phyloP scores from a whole-genome alignment of 2,113 vertebrate species.

The Urocolius indicus region DNA sequence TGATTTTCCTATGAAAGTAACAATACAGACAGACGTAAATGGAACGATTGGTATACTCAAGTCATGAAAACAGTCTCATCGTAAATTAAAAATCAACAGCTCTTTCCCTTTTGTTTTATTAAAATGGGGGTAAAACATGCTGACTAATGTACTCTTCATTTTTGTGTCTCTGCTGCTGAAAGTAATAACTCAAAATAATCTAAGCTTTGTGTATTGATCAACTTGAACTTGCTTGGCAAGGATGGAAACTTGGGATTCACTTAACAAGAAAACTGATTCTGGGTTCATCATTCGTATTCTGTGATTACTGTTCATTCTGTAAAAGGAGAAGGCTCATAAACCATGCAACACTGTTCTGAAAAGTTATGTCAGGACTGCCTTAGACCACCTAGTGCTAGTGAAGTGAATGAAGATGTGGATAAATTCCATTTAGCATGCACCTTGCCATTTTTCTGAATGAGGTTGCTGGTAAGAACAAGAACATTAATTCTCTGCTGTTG shows the following conservation, averaged over 20 bases:
- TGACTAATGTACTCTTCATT: neutral
- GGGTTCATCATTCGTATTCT: neutral
- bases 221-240: neutral
- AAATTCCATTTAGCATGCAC: neutral
- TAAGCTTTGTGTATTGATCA: neutral
- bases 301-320: neutral
- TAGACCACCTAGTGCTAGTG: neutral
- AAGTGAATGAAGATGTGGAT: neutral
- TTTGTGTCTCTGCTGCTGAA: neutral
- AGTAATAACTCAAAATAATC: neutral
- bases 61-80: neutral
- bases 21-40: neutral
- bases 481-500: neutral
- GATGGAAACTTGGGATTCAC: neutral
- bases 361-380: neutral
- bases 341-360: neutral
- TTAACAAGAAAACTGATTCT: neutral
- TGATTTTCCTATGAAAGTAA: neutral
- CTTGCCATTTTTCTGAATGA: neutral
- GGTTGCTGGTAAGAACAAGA: neutral
- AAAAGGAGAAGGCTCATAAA: neutral
- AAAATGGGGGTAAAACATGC: neutral
- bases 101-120: neutral
- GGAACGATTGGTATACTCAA: neutral
- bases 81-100: neutral